These are phyloP conservation scores for Hypomesus transpacificus DNA, from an alignment of 2,113 vertebrate species.

Conservation along the genomic window DNA sequence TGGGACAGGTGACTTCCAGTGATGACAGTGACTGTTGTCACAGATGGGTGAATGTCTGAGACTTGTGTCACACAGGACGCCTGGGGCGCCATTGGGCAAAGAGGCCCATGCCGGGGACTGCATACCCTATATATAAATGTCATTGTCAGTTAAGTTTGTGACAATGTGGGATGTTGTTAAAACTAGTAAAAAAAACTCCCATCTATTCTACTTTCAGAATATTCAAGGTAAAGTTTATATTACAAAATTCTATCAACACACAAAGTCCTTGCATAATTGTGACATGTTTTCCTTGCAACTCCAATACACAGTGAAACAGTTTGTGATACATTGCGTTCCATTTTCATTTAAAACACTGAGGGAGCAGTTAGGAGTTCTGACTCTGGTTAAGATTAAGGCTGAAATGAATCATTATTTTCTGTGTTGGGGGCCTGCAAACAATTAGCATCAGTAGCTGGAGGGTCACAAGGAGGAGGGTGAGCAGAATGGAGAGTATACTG, in stretches of 20 bases:
- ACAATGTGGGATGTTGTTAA: too few relatives aligned
- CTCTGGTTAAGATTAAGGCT: slow-evolving; percentile 19
- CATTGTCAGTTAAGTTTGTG: background rate
- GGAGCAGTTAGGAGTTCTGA: background rate
- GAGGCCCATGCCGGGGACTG: background rate
- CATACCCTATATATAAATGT: background rate
- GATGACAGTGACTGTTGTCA: background rate
- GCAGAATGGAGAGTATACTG: background rate
- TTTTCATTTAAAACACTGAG: background rate
- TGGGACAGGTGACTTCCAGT: background rate
- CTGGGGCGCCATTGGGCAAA: background rate
- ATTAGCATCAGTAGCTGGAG: slow-evolving; percentile 42
- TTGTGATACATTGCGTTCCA: too few relatives aligned
- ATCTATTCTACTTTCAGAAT: background rate
- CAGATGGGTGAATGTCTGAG: background rate
- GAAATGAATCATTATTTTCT: slow-evolving; percentile 33
- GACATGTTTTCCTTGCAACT: too few relatives aligned
- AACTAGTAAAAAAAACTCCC: too few relatives aligned
- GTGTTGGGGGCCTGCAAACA: slow-evolving; percentile 41
- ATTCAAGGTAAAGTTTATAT: background rate
- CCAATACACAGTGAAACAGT: background rate
- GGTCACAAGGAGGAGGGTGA: slow-evolving; percentile 21
- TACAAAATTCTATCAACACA: background rate
- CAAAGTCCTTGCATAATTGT: background rate
- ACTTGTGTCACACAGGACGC: background rate